Percentiles rank a stretch among this genome's conserved stretches.
phyloP scores from a whole-genome alignment of 1,140 invertebrate species.

The Trialeurodes vaporariorum region DNA sequence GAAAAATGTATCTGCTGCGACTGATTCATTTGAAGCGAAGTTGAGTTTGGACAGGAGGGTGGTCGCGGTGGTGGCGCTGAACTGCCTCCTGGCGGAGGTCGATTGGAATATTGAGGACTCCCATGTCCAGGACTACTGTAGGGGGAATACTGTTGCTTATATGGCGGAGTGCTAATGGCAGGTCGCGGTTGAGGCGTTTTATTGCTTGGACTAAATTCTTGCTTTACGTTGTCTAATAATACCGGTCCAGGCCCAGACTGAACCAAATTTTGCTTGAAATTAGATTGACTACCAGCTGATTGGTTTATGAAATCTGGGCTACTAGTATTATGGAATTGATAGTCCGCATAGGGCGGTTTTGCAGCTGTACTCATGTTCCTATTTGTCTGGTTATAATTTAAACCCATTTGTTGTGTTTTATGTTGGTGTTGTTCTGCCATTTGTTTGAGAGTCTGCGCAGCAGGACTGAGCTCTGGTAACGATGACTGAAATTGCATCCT shows the following conservation, averaged over 20 bases:
- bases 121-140: neutral
- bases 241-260: neutral
- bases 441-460: slow-evolving; percentile 85
- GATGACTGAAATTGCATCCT: slow-evolving; percentile 18
- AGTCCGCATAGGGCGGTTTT: neutral
- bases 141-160: neutral
- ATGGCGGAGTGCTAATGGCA: neutral
- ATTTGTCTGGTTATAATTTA: slow-evolving; percentile 33
- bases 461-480: slow-evolving; percentile 54
- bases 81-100: neutral
- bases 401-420: slow-evolving; percentile 52
- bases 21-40: neutral
- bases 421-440: slow-evolving; percentile 94
- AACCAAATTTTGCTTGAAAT: neutral
- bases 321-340: neutral
- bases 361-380: neutral
- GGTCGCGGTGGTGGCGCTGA: neutral
- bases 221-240: neutral
- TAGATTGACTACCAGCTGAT: neutral
- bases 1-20: neutral
- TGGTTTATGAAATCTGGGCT: neutral
- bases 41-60: neutral
- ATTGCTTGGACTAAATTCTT: neutral
- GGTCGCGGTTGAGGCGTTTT: neutral
- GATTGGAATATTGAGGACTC: neutral